These are phyloP conservation scores for Notarius lentiginosus DNA, from an alignment of 2,113 vertebrate genomes.

Conservation along the genomic window DNA sequence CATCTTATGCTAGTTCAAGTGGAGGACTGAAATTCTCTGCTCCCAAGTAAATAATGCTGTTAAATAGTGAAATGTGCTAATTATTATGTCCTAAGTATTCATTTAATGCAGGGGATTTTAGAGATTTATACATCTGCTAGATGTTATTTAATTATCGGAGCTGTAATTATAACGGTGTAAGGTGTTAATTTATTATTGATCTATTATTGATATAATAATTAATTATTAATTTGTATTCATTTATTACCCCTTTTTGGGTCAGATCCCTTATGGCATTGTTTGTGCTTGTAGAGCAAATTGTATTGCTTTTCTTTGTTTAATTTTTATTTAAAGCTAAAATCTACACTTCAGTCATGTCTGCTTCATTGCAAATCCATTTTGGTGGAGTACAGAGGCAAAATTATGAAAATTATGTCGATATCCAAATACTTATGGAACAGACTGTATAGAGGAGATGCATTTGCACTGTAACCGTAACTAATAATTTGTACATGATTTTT, in stretches of 20 bases:
- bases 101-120: neutral
- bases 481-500: neutral
- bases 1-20: neutral
- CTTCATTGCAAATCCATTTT: no score
- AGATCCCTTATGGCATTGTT: neutral
- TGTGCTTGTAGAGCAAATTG: neutral
- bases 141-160: neutral
- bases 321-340: no score
- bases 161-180: neutral
- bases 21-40: neutral
- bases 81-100: neutral
- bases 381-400: no score
- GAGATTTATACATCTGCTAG: neutral
- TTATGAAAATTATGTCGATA: no score
- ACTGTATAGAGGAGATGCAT: neutral
- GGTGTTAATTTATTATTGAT: neutral
- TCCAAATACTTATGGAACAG: no score
- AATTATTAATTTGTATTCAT: neutral
- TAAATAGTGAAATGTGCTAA: neutral
- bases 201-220: neutral
- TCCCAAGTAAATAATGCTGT: neutral
- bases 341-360: no score
- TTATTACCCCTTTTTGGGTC: neutral
- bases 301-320: neutral
- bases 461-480: neutral